Percentiles rank a stretch among this genome's conserved stretches.
Conservation (phyloP, 92 coral and sea anemone species). For the Parazoanthus swiftii region DNA sequence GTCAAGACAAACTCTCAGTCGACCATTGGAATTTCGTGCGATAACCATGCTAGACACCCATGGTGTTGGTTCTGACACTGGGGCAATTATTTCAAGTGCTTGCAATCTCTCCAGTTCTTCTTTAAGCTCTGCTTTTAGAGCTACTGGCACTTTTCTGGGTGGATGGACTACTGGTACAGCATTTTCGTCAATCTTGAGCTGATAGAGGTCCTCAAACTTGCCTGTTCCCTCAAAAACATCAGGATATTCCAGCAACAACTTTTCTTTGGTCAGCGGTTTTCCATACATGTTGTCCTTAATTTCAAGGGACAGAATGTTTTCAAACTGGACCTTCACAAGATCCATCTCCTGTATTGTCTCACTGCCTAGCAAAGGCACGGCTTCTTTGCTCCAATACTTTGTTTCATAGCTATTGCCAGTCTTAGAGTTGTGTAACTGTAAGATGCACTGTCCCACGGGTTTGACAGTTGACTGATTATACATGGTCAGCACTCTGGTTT, state of each 20-base stretch:
- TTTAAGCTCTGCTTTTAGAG: conserved; percentile 39
- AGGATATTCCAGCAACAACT: conserved; percentile 39
- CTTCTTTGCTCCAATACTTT: conserved; percentile 34
- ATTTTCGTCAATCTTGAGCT: conserved; percentile 35
- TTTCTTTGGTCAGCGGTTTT: conserved; percentile 39
- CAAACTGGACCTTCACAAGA: conserved; percentile 44
- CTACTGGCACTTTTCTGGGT: conserved; percentile 50
- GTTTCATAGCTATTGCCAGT: conserved; percentile 48
- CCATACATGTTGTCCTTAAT: conserved; percentile 5
- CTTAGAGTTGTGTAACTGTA: conserved; percentile 29
- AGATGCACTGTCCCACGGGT: too few relatives aligned
- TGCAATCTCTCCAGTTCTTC: not conserved
- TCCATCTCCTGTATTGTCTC: conserved; percentile 54
- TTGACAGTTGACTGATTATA: not conserved
- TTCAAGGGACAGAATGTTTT: conserved; percentile 47
- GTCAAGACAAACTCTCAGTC: not conserved
- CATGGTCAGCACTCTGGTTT: conserved; percentile 27
- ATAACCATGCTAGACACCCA: conserved; percentile 1
- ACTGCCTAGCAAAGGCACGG: conserved; percentile 51
- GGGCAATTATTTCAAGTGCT: not conserved
- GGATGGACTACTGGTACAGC: conserved; percentile 45
- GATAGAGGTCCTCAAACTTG: conserved; percentile 50
- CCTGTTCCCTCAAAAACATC: conserved; percentile 53
- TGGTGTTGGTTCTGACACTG: not conserved
- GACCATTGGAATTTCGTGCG: not conserved